Conservation (phyloP, 2,888 invertebrate genomes). For the Lamellibrachia satsuma region DNA sequence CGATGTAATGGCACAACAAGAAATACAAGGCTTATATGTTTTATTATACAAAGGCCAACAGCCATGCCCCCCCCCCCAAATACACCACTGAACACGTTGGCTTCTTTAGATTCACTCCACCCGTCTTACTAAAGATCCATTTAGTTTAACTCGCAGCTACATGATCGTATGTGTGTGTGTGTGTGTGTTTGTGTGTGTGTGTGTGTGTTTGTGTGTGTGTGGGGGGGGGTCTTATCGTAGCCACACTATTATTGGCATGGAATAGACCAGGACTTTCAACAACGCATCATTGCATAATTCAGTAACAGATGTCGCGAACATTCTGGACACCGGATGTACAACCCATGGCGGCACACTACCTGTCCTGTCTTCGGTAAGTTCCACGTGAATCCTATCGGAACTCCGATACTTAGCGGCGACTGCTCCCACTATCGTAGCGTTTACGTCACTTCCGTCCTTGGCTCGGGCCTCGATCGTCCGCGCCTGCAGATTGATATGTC, state of each 20-base stretch:
- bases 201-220: conserved; percentile 29
- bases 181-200: conserved; percentile 29
- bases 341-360: neutral
- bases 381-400: neutral
- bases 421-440: neutral
- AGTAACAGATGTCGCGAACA: neutral
- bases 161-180: neutral
- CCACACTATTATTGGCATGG: neutral
- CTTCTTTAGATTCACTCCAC: too few species aligned
- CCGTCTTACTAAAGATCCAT: too few species aligned
- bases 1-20: too few species aligned
- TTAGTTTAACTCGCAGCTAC: too few species aligned
- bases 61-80: too few species aligned
- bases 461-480: neutral
- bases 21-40: too few species aligned
- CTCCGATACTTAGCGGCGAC: neutral
- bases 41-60: too few species aligned
- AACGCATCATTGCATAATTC: neutral
- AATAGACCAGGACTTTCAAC: neutral
- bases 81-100: too few species aligned
- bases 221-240: neutral
- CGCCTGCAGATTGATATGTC: neutral
- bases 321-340: neutral
- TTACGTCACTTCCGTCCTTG: neutral
- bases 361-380: neutral